These are phyloP conservation scores for Dolichotis patagonum DNA, from an alignment of 2,113 vertebrate species.

Conservation along the genomic window DNA sequence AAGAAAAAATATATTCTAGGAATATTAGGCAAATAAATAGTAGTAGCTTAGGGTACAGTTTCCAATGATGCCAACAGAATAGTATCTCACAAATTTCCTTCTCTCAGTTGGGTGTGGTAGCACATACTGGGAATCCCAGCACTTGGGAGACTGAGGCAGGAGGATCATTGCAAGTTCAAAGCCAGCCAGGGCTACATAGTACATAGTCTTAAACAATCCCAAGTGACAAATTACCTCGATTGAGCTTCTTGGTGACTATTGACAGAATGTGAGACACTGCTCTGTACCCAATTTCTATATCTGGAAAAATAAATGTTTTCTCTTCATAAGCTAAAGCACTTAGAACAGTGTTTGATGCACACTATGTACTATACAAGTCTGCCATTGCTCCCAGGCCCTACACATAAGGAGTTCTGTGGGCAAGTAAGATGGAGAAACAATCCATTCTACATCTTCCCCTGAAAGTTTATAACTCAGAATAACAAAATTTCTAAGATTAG, in stretches of 20 bases:
- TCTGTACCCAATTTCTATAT: not conserved
- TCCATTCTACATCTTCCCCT: not conserved
- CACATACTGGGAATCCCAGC: not conserved
- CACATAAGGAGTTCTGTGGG: not conserved
- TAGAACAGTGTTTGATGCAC: not conserved
- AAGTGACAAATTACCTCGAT: not conserved
- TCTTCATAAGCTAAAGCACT: not conserved
- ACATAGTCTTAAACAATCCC: not conserved
- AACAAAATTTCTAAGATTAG: not conserved
- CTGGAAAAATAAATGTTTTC: not conserved
- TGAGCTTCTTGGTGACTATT: not conserved
- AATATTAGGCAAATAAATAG: not conserved
- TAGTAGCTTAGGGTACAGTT: not conserved
- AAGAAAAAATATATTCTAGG: not conserved
- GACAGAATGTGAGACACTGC: not conserved
- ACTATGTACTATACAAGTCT: not conserved
- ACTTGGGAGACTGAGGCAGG: not conserved
- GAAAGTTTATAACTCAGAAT: not conserved
- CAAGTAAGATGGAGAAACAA: not conserved
- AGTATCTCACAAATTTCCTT: not conserved
- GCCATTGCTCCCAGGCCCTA: not conserved
- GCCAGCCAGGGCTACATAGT: not conserved
- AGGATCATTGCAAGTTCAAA: not conserved
- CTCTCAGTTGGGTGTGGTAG: not conserved
- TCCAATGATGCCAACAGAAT: not conserved